phyloP scores from a whole-genome alignment of 2,113 vertebrate species.

The Ranitomeya imitator region DNA sequence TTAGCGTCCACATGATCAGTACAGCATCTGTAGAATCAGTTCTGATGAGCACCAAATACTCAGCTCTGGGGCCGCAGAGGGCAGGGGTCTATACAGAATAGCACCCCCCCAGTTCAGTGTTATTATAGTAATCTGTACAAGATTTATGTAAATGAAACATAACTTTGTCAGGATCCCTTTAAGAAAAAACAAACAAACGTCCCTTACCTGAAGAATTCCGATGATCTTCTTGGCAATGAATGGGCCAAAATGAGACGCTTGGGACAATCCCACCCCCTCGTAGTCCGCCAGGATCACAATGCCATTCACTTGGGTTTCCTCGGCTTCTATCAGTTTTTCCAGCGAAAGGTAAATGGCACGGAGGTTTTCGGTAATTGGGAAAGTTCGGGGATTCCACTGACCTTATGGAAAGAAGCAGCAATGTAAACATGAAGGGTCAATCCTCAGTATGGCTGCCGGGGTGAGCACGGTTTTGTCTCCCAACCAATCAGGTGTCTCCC shows the following conservation, averaged over 20 bases:
- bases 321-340: slow-evolving; percentile 96
- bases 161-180: too few relatives aligned
- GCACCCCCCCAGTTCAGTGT: too few relatives aligned
- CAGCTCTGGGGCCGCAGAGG: too few relatives aligned
- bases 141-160: too few relatives aligned
- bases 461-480: too few relatives aligned
- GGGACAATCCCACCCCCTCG: slow-evolving; percentile 94
- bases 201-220: slow-evolving; percentile 94
- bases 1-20: too few relatives aligned
- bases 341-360: slow-evolving; percentile 94
- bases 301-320: slow-evolving; percentile 97
- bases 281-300: slow-evolving; percentile 97
- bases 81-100: too few relatives aligned
- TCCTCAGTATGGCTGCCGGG: background rate
- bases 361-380: slow-evolving; percentile 95
- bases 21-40: too few relatives aligned
- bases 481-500: too few relatives aligned
- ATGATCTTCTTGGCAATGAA: slow-evolving; percentile 98
- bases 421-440: background rate
- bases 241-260: slow-evolving; percentile 95
- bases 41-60: too few relatives aligned
- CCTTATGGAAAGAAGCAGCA: slow-evolving; percentile 71
- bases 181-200: background rate
- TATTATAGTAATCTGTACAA: too few relatives aligned
- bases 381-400: slow-evolving; percentile 92